Conservation (phyloP, 2,888 invertebrate species). For the Tridacna crocea region DNA sequence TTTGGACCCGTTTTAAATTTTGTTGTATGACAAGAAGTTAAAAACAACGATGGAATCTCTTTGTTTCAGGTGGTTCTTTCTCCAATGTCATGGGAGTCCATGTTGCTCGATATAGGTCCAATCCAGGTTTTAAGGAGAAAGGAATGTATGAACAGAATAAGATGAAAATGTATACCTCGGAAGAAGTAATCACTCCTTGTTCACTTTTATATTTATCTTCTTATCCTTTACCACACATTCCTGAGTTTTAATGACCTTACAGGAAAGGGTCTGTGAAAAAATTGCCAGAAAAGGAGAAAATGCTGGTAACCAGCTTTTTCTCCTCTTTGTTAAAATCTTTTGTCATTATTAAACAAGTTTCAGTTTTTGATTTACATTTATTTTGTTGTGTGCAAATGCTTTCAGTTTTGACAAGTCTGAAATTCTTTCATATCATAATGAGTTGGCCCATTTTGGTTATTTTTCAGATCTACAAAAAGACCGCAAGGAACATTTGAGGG, state of each 20-base stretch:
- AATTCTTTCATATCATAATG: no score
- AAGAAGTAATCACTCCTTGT: constrained; percentile 87
- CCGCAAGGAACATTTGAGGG: no score
- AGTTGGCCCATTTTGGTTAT: no score
- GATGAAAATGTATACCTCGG: constrained; percentile 93
- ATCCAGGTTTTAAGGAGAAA: constrained; percentile 90
- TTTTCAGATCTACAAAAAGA: no score
- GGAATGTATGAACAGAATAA: constrained; percentile 90
- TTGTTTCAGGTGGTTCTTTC: constrained; percentile 86
- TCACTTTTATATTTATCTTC: no score
- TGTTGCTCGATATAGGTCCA: constrained; percentile 90
- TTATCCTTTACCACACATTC: not conserved
- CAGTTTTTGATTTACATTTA: no score
- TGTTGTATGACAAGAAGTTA: no score
- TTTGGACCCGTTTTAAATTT: no score
- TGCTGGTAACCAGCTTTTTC: not conserved
- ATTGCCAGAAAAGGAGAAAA: not conserved
- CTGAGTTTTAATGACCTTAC: not conserved
- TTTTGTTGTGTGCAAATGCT: no score
- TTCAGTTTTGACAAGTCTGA: no score
- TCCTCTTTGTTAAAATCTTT: not conserved
- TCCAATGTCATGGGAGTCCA: constrained; percentile 96
- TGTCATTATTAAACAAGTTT: no score
- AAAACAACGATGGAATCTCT: no score
- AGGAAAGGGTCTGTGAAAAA: not conserved